phyloP scores from a whole-genome alignment of 2,113 vertebrate species.

The Poeciliopsis retropinna region DNA sequence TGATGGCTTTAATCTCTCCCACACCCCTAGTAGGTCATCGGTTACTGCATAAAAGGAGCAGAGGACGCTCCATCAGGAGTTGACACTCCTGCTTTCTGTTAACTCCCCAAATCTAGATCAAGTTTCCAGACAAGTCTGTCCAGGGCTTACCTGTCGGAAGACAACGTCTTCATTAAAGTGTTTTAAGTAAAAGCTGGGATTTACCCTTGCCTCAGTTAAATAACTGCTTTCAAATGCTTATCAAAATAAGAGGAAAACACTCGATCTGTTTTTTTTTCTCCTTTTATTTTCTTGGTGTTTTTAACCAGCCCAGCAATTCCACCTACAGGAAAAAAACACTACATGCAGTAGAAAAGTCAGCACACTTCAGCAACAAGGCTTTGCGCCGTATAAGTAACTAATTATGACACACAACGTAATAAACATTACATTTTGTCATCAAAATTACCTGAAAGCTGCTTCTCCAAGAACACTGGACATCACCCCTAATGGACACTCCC shows the following conservation, averaged over 20 bases:
- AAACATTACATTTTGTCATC: no score
- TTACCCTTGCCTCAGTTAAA: neutral
- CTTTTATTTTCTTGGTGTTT: neutral
- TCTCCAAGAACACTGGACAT: no score
- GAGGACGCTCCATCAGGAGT: neutral
- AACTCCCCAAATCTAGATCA: neutral
- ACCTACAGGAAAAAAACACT: neutral
- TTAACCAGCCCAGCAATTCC: neutral
- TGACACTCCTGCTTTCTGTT: neutral
- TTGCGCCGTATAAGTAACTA: no score
- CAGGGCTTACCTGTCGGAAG: neutral
- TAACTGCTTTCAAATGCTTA: neutral
- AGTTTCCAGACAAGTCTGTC: neutral
- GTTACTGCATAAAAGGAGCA: neutral
- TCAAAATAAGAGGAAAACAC: neutral
- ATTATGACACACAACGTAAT: no score
- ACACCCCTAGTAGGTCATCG: neutral
- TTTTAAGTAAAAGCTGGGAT: no score
- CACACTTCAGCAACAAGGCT: no score
- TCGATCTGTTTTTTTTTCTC: neutral
- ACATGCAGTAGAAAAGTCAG: neutral
- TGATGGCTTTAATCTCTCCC: slow-evolving; percentile 7
- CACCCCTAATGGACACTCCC: no score
- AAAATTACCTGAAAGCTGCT: no score
- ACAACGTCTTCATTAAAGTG: neutral